Conservation (phyloP, 2,113 vertebrate species). For the Xenopus borealis region DNA sequence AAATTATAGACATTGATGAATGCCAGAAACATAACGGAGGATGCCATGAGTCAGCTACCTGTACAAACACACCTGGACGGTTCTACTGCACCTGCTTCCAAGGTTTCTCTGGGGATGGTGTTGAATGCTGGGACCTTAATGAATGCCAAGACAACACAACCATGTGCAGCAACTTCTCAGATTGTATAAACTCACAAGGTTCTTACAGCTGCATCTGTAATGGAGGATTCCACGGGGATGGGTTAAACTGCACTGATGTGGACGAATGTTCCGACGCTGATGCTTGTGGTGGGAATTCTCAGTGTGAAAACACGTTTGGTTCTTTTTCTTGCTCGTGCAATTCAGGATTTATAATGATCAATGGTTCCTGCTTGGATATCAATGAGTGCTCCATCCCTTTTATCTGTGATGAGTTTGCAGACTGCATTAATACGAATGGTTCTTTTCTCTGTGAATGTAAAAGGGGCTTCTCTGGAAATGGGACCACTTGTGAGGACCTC, state of each 20-base stretch:
- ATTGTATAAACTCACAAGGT: conserved; percentile 64
- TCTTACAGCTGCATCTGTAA: conserved; percentile 68
- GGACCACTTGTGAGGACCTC: conserved; percentile 64
- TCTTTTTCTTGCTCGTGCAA: conserved; percentile 66
- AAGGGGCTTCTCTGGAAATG: conserved; percentile 65
- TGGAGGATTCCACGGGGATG: conserved; percentile 66
- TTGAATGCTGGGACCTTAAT: conserved; percentile 69
- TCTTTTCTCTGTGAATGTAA: conserved; percentile 68
- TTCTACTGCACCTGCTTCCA: conserved; percentile 66
- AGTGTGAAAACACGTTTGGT: conserved; percentile 66
- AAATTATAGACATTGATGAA: conserved; percentile 83
- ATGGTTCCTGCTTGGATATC: conserved; percentile 62
- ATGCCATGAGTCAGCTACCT: conserved; percentile 68
- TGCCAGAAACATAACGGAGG: conserved; percentile 74
- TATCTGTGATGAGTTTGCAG: conserved; percentile 56
- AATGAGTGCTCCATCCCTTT: conserved; percentile 56
- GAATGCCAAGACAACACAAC: conserved; percentile 62
- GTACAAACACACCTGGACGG: conserved; percentile 66
- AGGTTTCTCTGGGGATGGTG: conserved; percentile 66
- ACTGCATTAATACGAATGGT: conserved; percentile 56
- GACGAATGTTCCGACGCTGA: conserved; percentile 64
- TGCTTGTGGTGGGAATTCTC: conserved; percentile 63
- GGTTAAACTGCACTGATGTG: conserved; percentile 64
- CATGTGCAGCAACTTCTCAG: conserved; percentile 64
- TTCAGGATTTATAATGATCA: conserved; percentile 52